Evolutionary conservation across 2,797 vertebrate genomes (phyloP), one percentile per base, ranked within the genome.

Genomic region (Enteromius thamalakanensis): DNA sequence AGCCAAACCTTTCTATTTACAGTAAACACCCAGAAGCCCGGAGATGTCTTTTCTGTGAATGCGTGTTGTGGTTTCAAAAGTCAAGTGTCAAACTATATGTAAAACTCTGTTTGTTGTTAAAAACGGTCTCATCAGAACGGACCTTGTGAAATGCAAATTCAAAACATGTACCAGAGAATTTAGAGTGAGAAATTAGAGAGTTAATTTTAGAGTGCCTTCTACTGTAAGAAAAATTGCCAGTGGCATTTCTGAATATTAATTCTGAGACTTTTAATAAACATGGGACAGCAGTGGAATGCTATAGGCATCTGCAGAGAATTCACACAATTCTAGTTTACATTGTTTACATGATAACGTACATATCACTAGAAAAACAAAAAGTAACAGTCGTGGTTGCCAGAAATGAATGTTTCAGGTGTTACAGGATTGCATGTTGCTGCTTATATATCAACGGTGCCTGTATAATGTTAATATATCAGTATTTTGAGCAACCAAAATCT

Each of bases 1-100:
- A 83, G 62, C 85, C 85, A 60, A 58, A 55, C 47, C 67, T 79
- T 80, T 91, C 79, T 90, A 83, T 90, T 89, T 89, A 90, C 83
- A 85, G 87, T 89, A 84, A 88, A 87, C 84, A 86, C 17, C 37
- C 55, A 76, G 11, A 60, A 45, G 75, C 65, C 80, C 58, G 67
- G 76, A 74, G 75, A 84, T 74, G 47, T 60, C 45, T 80, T 84
- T 60, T 32, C 45, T 80, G 82, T 69, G 15, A 82, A 87, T 71
- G 69, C 0, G 4, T 79, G 78, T 85, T 86, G 34, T 72, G 80
- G 58, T 84, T 85, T 75, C 65, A 75, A 69, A 80, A 78, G 67
- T 78, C 62, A 78, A 85, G 55, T 78, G 83, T 85, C 87, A 83
- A 82, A 80, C 79, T 64, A 83, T 53, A 81, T 62, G 79, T 80